Evolutionary conservation across 1,140 invertebrate genomes (phyloP).

Genomic region (Chironomus striatipennis): DNA sequence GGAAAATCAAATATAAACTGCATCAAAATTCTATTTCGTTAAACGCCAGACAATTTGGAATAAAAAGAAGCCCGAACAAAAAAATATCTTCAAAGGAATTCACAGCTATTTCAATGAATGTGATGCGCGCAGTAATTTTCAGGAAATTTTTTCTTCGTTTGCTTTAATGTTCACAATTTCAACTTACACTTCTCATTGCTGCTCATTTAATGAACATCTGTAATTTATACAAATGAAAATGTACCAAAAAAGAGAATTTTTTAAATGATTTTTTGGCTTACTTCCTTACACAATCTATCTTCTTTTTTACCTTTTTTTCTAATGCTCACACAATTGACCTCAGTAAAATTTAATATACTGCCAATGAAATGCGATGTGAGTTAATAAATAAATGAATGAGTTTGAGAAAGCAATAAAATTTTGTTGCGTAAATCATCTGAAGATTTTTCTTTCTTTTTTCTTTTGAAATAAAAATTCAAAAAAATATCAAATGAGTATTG

Average conservation of each 20-base stretch:
- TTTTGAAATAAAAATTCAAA: no score
- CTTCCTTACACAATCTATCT: no score
- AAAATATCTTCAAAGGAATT: background rate
- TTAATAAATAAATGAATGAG: no score
- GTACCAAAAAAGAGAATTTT: background rate
- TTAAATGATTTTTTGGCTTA: no score
- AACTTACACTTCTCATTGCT: background rate
- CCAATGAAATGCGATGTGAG: no score
- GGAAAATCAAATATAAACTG: slow-evolving; percentile 2
- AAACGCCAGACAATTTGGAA: slow-evolving; percentile 12
- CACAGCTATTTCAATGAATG: background rate
- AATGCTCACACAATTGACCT: no score
- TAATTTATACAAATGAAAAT: slow-evolving; percentile 1
- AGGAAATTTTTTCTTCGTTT: background rate
- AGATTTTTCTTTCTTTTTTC: no score
- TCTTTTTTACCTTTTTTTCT: no score
- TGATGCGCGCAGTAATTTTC: slow-evolving; percentile 6
- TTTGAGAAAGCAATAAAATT: no score
- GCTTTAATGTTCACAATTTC: background rate
- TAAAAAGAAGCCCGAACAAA: background rate
- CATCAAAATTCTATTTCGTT: background rate
- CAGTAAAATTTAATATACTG: no score
- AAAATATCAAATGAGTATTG: no score
- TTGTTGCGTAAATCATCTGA: no score
- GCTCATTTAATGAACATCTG: slow-evolving; percentile 10